These are phyloP conservation scores for Barbus barbus DNA, from an alignment of 2,113 vertebrate genomes.

Conservation along the genomic window DNA sequence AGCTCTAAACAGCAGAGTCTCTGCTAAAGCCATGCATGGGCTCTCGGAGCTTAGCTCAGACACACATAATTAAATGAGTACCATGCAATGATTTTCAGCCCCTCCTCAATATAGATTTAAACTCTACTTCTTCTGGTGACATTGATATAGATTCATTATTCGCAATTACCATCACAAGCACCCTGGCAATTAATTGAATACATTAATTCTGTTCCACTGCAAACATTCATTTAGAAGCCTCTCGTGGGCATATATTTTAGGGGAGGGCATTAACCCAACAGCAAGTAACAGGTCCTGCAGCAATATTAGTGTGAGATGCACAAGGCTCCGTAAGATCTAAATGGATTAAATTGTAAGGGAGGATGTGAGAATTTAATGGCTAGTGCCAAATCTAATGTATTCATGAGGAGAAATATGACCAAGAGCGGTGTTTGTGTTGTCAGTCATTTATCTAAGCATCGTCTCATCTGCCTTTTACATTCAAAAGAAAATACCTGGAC, in stretches of 20 bases:
- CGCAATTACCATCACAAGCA: conserved; percentile 57
- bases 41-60: conserved; percentile 63
- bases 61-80: conserved; percentile 69
- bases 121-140: conserved; percentile 53
- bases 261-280: background rate
- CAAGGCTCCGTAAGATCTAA: background rate
- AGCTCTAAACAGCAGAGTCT: conserved; percentile 62
- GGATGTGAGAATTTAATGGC: conserved; percentile 1
- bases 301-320: background rate
- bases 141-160: conserved; percentile 61
- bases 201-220: conserved; percentile 41
- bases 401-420: background rate
- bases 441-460: conserved; percentile 9
- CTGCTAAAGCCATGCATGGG: conserved; percentile 56
- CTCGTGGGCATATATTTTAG: conserved; percentile 53
- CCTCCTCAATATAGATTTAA: conserved; percentile 51
- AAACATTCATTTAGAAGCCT: conserved; percentile 49
- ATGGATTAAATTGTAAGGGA: background rate
- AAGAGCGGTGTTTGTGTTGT: conserved; percentile 18
- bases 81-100: conserved; percentile 66
- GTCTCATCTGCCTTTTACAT: background rate
- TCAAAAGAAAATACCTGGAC: background rate
- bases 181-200: conserved; percentile 57
- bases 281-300: conserved; percentile 14
- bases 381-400: background rate